These are phyloP conservation scores for Cervus canadensis DNA, from an alignment of 2,113 vertebrate genomes.

Conservation along the genomic window DNA sequence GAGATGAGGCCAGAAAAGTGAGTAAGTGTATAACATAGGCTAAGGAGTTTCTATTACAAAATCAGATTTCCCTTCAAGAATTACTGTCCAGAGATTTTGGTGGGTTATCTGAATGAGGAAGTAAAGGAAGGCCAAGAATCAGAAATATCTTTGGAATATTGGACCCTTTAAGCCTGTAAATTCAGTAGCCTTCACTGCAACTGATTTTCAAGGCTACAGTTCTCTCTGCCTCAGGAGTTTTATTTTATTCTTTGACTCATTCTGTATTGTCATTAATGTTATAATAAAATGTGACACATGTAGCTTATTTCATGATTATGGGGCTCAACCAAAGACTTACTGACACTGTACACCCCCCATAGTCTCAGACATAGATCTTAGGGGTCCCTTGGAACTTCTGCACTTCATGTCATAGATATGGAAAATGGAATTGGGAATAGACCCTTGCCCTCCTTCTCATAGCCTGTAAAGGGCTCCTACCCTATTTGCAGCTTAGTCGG, in stretches of 20 bases:
- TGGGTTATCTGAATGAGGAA: neutral
- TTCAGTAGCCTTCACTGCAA: neutral
- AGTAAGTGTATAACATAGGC: neutral
- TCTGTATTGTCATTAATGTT: slow-evolving; percentile 61
- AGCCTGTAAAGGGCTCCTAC: neutral
- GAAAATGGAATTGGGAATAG: neutral
- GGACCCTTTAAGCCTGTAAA: neutral
- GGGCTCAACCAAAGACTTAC: slow-evolving; percentile 16
- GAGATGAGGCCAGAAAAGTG: neutral
- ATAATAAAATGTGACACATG: slow-evolving; percentile 30
- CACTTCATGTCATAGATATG: neutral
- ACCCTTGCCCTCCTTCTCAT: neutral
- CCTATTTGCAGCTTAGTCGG: neutral
- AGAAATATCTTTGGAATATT: neutral
- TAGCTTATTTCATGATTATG: slow-evolving; percentile 14
- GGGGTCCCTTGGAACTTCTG: neutral
- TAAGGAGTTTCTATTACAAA: neutral
- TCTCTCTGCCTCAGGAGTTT: slow-evolving; percentile 56
- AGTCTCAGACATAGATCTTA: neutral
- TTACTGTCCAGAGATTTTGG: neutral
- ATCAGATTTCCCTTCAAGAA: neutral
- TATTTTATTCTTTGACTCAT: slow-evolving; percentile 53
- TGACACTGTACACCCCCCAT: neutral
- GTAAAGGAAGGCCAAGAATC: neutral
- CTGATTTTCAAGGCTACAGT: slow-evolving; percentile 45